Evolutionary conservation across 1,140 invertebrate genomes (phyloP).

Genomic region (Spodoptera litura): DNA sequence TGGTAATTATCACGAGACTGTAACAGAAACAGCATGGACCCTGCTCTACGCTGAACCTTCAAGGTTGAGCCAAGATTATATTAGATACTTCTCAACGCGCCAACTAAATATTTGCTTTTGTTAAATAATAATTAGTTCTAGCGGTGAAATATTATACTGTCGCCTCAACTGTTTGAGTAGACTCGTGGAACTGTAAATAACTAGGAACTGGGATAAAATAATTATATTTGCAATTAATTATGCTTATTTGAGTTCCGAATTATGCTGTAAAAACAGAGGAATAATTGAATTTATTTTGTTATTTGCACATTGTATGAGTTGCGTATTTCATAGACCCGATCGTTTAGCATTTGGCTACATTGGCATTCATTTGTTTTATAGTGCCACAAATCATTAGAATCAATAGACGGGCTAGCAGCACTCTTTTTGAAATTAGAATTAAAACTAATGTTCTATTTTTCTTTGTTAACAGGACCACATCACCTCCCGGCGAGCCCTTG

Average conservation of each 20-base stretch:
- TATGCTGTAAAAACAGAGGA: no score
- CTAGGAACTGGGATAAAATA: background rate
- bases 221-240: constrained; percentile 1
- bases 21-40: constrained; percentile 41
- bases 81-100: constrained; percentile 27
- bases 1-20: constrained; percentile 7
- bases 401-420: background rate
- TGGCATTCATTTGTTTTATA: background rate
- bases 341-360: background rate
- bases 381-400: background rate
- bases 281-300: no score
- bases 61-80: constrained; percentile 52
- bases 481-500: constrained; percentile 78
- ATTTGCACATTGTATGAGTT: no score
- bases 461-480: constrained; percentile 73
- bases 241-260: background rate
- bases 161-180: constrained; percentile 3
- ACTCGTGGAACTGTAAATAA: background rate
- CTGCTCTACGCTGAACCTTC: constrained; percentile 44
- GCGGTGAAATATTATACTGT: background rate
- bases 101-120: constrained; percentile 24
- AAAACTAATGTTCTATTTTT: constrained; percentile 2
- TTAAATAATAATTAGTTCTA: constrained; percentile 22
- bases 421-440: constrained; percentile 1
- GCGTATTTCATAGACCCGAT: no score